Base-by-base conservation (phyloP, 2,797 vertebrate genomes). In the Rhadinocentrus ornatus region DNA sequence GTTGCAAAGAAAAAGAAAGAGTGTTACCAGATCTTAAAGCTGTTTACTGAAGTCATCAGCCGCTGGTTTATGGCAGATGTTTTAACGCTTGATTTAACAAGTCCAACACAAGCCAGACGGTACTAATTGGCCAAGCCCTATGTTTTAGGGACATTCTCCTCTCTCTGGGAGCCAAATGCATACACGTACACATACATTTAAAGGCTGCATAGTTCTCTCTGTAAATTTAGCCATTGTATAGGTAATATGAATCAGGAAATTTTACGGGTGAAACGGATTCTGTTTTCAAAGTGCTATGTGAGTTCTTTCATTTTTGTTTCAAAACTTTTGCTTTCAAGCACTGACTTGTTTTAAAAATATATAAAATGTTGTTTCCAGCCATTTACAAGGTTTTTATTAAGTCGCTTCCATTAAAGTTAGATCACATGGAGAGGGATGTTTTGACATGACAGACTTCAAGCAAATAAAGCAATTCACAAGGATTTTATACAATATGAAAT, bases 1-100 rank as follows among this genome's bases (percentile, higher is more conserved):
- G 24, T 13, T 67, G 66, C 32, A 52, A 64, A 79, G 63, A 65
- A 77, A 76, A 37, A 61, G 59, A 62, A 55, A 63, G 34, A 57
- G 55, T 73, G 71, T 69, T 69, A 60, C 53, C 44, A 41, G 65
- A 81, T 85, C 77, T 72, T 70, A 54, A 44, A 77, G 82, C 54
- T 89, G 86, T 90, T 91, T 88, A 87, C 81, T 58, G 78, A 86
- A 88, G 82, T 89, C 82, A 46, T 80, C 59, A 71, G 68, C 71
- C 73, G n/a, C 79, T 84, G 87, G 81, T 93, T 93, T 93, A 92
- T 85, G 88, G 86, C 69, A 66, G 83, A 48, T 74, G 65, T 86
- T 89, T 91, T 90, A 91, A 91, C 86, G 89, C 87, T 91, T 56
- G 78, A 91, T 92, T 31, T 91, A 91, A 86, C 89, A 86, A 77